Conservation (phyloP, 2,888 invertebrate species). For the Osmoderma eremita region DNA sequence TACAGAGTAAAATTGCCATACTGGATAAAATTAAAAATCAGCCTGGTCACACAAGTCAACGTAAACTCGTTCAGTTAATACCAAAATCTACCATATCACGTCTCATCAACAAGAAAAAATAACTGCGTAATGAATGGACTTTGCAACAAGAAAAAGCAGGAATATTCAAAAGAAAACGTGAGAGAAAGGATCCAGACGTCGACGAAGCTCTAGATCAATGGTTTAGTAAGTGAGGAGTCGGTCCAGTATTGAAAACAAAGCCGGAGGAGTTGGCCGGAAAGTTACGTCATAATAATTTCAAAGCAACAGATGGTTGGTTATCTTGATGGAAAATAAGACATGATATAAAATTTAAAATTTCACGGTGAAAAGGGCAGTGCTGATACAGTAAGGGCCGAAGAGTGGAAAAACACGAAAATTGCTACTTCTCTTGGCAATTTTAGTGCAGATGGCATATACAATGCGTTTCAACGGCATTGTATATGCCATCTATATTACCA, state of each 20-base stretch:
- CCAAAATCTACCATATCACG: too few relatives aligned
- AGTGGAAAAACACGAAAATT: slow-evolving; percentile 43
- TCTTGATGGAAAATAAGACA: slow-evolving; percentile 51
- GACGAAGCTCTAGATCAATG: slow-evolving; percentile 46
- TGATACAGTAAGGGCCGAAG: slow-evolving; percentile 30
- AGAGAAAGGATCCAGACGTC: slow-evolving; percentile 48
- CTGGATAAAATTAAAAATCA: slow-evolving; percentile 45
- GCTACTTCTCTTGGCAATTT: slow-evolving; percentile 43
- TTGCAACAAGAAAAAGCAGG: slow-evolving; percentile 44
- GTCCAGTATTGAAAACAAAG: slow-evolving; percentile 48
- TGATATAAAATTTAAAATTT: slow-evolving; percentile 45
- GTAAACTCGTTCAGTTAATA: too few relatives aligned
- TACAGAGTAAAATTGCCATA: slow-evolving; percentile 43
- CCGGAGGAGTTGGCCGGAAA: too few relatives aligned
- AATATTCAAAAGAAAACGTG: slow-evolving; percentile 50
- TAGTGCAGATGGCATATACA: slow-evolving; percentile 47
- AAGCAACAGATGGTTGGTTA: slow-evolving; percentile 53
- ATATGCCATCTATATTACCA: slow-evolving; percentile 47
- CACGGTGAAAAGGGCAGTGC: slow-evolving; percentile 43
- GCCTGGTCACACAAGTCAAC: slow-evolving; percentile 34
- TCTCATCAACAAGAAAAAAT: slow-evolving; percentile 39
- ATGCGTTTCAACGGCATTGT: slow-evolving; percentile 46
- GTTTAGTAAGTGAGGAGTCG: slow-evolving; percentile 43
- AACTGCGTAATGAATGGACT: slow-evolving; percentile 44
- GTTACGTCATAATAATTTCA: slow-evolving; percentile 48